phyloP scores from a whole-genome alignment of 2,888 invertebrate species.

The Drosophila nigricruria region DNA sequence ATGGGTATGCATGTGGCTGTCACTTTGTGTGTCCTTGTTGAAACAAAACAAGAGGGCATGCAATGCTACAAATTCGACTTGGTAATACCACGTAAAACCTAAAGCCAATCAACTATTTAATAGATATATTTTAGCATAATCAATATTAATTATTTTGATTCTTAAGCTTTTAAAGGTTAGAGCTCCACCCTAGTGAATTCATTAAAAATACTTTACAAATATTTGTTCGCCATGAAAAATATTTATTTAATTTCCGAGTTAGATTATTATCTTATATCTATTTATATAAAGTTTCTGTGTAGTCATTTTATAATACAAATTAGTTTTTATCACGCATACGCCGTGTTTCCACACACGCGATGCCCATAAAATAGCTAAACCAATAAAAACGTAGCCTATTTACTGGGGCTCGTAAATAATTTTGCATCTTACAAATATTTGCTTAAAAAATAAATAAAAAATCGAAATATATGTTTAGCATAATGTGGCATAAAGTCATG shows the following conservation, averaged over 20 bases:
- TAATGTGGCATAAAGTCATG: background rate
- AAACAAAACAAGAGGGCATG: constrained; percentile 48
- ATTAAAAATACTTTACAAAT: background rate
- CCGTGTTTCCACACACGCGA: background rate
- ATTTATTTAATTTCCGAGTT: background rate
- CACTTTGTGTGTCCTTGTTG: constrained; percentile 66
- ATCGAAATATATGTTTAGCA: too few species aligned
- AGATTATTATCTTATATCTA: background rate
- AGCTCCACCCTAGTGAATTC: too few species aligned
- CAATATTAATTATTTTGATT: background rate
- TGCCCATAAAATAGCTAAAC: background rate
- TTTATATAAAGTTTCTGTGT: background rate
- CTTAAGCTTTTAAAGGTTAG: too few species aligned
- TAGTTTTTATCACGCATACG: constrained; percentile 5
- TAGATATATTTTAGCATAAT: background rate
- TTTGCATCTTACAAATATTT: background rate
- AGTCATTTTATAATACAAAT: background rate
- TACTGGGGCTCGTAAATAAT: background rate
- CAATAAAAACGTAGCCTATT: constrained; percentile 3
- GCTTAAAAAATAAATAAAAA: background rate
- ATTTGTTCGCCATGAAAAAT: background rate
- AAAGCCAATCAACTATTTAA: background rate
- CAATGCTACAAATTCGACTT: constrained; percentile 2
- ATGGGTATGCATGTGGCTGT: constrained; percentile 41
- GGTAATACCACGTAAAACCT: constrained; percentile 5